Evolutionary conservation across 2,888 invertebrate genomes (phyloP).

Genomic region (Eurois occulta): DNA sequence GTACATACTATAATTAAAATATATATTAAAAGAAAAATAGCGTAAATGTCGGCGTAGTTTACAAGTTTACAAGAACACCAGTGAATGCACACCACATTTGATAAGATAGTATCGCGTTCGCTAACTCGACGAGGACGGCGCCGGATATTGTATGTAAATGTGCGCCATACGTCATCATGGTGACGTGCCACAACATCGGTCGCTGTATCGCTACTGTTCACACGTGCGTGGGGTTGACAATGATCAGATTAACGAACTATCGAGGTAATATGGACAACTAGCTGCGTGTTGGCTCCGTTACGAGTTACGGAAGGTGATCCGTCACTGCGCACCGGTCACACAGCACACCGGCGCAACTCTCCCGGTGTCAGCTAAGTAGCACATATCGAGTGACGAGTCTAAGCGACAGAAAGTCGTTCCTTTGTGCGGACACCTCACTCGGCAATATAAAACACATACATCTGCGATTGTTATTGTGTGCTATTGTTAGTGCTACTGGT

Average conservation of each 20-base stretch:
- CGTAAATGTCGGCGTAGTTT: too few relatives aligned
- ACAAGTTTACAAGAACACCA: too few relatives aligned
- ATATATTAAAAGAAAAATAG: too few relatives aligned
- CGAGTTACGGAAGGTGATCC: too few relatives aligned
- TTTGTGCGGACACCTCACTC: slow-evolving; percentile 27
- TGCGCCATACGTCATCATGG: slow-evolving; percentile 32
- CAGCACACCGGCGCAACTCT: background rate
- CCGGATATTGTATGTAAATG: slow-evolving; percentile 81
- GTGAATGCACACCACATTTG: too few relatives aligned
- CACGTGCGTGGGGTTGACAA: background rate
- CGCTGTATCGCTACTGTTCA: background rate
- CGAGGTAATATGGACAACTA: too few relatives aligned
- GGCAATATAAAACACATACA: slow-evolving; percentile 2
- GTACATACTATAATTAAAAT: too few relatives aligned
- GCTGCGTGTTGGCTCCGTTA: too few relatives aligned
- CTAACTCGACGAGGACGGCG: slow-evolving; percentile 15
- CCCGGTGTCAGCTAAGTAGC: background rate
- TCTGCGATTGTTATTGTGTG: background rate
- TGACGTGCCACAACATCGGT: slow-evolving; percentile 7
- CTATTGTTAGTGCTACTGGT: slow-evolving; percentile 24
- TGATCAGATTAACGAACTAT: background rate
- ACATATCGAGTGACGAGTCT: background rate
- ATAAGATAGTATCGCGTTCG: too few relatives aligned
- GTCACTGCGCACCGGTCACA: too few relatives aligned
- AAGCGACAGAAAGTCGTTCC: background rate